Evolutionary conservation across 2,888 invertebrate species (phyloP).

Genomic region (Eulithis testata): DNA sequence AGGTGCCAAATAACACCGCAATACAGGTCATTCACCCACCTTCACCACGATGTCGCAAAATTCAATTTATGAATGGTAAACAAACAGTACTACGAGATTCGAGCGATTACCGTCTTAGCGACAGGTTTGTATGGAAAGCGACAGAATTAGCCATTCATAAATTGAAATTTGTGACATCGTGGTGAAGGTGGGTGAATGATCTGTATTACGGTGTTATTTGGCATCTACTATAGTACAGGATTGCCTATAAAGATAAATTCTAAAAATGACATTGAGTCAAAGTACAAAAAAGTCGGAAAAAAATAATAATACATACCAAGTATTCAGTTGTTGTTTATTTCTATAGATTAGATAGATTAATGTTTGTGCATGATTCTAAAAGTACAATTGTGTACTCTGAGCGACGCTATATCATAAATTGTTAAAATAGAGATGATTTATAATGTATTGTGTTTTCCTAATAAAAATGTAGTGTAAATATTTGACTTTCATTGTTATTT

Average conservation of each 20-base stretch:
- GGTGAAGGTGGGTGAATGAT: no score
- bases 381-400: conserved; percentile 69
- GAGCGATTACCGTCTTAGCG: no score
- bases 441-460: conserved; percentile 80
- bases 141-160: no score
- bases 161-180: no score
- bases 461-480: conserved; percentile 75
- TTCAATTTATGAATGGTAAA: no score
- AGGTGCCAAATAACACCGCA: no score
- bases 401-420: conserved; percentile 66
- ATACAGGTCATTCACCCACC: no score
- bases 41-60: no score
- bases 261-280: conserved; percentile 12
- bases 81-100: no score
- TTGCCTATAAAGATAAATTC: conserved; percentile 31
- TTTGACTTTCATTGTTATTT: conserved; percentile 59
- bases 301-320: conserved; percentile 43
- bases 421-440: conserved; percentile 75
- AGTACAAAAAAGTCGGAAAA: conserved; percentile 54
- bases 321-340: conserved; percentile 64
- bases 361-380: conserved; percentile 67
- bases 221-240: no score
- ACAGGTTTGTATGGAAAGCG: no score
- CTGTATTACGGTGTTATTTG: no score
- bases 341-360: conserved; percentile 54